Percentiles rank a stretch among this genome's conserved stretches.
Evolutionary conservation across 2,797 vertebrate genomes (phyloP).

Genomic region (Holocentrus rufus): DNA sequence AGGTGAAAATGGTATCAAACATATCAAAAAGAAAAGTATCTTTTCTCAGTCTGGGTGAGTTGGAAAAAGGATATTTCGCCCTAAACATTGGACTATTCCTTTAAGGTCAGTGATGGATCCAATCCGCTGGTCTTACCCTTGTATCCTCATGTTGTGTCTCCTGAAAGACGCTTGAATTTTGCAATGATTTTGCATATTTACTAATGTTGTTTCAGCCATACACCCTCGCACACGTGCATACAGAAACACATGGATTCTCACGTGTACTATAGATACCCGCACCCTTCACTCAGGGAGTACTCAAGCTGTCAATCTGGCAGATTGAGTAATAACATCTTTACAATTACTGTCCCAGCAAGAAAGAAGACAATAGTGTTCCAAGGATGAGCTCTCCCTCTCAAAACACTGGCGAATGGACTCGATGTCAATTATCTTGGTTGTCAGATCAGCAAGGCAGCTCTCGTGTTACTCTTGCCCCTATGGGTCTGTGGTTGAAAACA

Average conservation of each 20-base stretch:
- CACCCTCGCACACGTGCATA: slow-evolving; percentile 13
- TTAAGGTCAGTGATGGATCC: neutral
- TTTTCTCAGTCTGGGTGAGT: too few relatives aligned
- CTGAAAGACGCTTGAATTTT: slow-evolving; percentile 4
- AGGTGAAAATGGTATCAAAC: too few relatives aligned
- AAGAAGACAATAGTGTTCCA: slow-evolving; percentile 1
- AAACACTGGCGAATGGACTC: slow-evolving; percentile 23
- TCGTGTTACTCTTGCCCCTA: slow-evolving; percentile 57
- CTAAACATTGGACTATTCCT: too few relatives aligned
- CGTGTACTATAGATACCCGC: slow-evolving; percentile 17
- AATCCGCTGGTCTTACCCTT: neutral
- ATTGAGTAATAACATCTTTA: slow-evolving; percentile 9
- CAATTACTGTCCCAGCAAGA: slow-evolving; percentile 15
- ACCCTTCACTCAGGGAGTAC: neutral
- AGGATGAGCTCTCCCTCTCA: slow-evolving; percentile 35
- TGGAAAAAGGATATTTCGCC: too few relatives aligned
- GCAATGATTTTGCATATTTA: neutral
- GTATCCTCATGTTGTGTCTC: neutral
- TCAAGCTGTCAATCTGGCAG: slow-evolving; percentile 31
- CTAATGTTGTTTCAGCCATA: slow-evolving; percentile 15
- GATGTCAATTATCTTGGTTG: slow-evolving; percentile 31
- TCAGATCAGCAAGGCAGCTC: slow-evolving; percentile 50
- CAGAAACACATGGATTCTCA: slow-evolving; percentile 43
- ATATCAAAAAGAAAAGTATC: too few relatives aligned
- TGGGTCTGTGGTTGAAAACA: slow-evolving; percentile 50